Conservation (phyloP, 2,113 vertebrate genomes). For the Nansenia antarctica region DNA sequence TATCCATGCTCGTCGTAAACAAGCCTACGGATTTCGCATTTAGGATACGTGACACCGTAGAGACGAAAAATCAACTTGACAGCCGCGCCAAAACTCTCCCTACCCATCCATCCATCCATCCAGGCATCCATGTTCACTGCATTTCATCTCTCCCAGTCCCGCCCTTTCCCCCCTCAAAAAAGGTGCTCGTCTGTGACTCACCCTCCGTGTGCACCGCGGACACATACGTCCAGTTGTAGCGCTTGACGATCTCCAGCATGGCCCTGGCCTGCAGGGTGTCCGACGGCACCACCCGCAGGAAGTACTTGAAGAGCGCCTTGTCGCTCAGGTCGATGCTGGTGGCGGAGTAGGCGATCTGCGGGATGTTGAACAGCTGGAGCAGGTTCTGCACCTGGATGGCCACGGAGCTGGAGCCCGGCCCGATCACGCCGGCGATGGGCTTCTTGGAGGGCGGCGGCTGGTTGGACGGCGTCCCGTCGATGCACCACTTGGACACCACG, state of each 20-base stretch:
- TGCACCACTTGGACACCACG: constrained; percentile 85
- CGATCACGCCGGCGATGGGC: constrained; percentile 96
- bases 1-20: not conserved
- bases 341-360: constrained; percentile 97
- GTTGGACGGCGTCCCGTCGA: constrained; percentile 85
- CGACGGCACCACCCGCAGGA: constrained; percentile 94
- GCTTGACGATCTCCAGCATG: constrained; percentile 96
- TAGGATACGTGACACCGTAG: not conserved
- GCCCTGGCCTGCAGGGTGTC: constrained; percentile 95
- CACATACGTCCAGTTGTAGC: constrained; percentile 99
- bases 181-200: no score
- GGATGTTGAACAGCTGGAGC: constrained; percentile 97
- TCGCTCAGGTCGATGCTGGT: constrained; percentile 98
- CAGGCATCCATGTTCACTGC: no score
- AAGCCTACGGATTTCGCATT: not conserved
- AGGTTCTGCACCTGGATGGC: constrained; percentile 98
- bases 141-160: no score
- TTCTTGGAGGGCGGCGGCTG: constrained; percentile 84
- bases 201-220: constrained; percentile 98
- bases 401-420: constrained; percentile 97
- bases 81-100: not conserved
- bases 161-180: no score
- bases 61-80: not conserved
- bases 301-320: constrained; percentile 97
- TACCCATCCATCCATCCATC: no score